Evolutionary conservation across 2,797 vertebrate species (phyloP), one percentile per base, ranked within the genome.

Genomic region (Chiroxiphia lanceolata): DNA sequence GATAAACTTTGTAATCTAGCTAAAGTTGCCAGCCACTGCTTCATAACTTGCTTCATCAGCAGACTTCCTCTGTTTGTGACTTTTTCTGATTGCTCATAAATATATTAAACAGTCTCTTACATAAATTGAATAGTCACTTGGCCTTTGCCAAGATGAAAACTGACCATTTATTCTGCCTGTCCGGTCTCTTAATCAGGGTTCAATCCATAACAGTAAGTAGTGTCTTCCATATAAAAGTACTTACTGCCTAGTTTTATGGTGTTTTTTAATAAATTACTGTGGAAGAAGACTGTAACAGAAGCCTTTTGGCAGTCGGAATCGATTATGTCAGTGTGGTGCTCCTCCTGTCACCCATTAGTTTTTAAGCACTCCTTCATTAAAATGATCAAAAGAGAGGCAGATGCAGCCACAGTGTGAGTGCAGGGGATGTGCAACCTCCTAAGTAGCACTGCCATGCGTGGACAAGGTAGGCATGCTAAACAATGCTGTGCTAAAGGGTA

Each of bases 391-490:
- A 77, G 87, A 64, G 83, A 90, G 75, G 92, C 94, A 95, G 93
- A 84, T 96, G 95, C 90, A 90, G 90, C 86, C 94, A 25, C 94
- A 92, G 93, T 92, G 83, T 89, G 96, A 95, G 56, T 54, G 85
- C 88, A 64, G 85, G 57, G 85, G 54, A 57, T 51, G 54, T 47
- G 56, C 75, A 68, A 2, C 87, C 84, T 87, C 60, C 44, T 42
- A 9, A 75, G 65, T 5, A n/a, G 82, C 71, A 1, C 56, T 79
- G 76, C 76, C 27, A 2, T 38, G 47, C 1, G 0, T 57, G 53
- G 65, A 80, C 76, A 83, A 65, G 79, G 57, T 77, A 15, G 64
- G 45, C 7, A 1, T 40, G 61, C 87, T 86, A 42, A 78, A n/a
- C 54, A 64, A 3, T 19, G 64, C 69, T 69, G 27, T 47, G 38